phyloP scores from a whole-genome alignment of 2,888 invertebrate genomes.

The Vanessa cardui region DNA sequence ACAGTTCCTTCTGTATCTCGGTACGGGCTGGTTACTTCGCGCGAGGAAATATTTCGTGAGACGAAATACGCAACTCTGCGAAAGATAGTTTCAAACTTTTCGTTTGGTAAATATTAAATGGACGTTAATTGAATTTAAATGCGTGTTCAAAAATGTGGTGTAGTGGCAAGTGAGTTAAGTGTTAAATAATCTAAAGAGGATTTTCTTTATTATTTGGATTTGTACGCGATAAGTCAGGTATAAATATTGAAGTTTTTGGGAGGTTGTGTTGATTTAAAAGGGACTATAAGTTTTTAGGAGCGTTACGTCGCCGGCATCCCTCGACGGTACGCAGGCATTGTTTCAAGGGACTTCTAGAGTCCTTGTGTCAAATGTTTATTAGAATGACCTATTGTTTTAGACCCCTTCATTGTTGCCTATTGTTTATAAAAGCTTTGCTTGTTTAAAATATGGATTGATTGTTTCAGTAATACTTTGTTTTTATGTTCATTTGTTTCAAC shows the following conservation, averaged over 20 bases:
- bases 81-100: slow-evolving; percentile 46
- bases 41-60: slow-evolving; percentile 21
- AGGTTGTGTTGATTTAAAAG: slow-evolving; percentile 45
- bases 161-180: slow-evolving; percentile 16
- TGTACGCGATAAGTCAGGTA: slow-evolving; percentile 45
- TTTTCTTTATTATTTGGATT: slow-evolving; percentile 35
- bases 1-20: slow-evolving; percentile 63
- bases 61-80: slow-evolving; percentile 41
- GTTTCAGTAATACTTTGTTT: slow-evolving; percentile 51
- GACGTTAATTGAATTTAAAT: not conserved
- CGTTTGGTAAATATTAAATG: not conserved
- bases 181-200: slow-evolving; percentile 28
- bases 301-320: slow-evolving; percentile 53
- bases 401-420: slow-evolving; percentile 35
- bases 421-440: slow-evolving; percentile 39
- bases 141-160: slow-evolving; percentile 8
- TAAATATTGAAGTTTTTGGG: slow-evolving; percentile 47
- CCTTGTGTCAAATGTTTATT: slow-evolving; percentile 64
- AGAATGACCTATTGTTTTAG: slow-evolving; percentile 66
- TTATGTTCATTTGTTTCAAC: slow-evolving; percentile 35
- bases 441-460: slow-evolving; percentile 54
- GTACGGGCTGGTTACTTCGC: slow-evolving; percentile 43
- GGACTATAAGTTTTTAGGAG: slow-evolving; percentile 45
- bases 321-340: slow-evolving; percentile 57
- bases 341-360: slow-evolving; percentile 52